phyloP scores from a whole-genome alignment of 1,140 invertebrate species.

The Drosophila littoralis region DNA sequence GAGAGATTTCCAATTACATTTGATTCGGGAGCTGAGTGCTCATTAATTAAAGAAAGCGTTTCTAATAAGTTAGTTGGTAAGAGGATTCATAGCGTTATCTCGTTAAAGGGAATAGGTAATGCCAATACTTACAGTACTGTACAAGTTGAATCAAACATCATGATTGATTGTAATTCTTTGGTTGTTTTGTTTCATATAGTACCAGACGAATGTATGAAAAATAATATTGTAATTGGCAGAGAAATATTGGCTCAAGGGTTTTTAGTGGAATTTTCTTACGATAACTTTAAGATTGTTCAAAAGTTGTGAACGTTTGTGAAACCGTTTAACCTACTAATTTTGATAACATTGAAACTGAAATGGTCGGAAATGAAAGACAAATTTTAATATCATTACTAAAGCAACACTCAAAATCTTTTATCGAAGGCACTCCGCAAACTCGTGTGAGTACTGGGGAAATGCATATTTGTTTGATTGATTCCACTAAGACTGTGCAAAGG shows the following conservation, averaged over 20 bases:
- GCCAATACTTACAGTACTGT: not conserved
- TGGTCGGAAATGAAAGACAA: not conserved
- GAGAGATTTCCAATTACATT: no score
- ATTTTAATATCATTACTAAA: constrained; percentile 6
- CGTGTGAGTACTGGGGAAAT: not conserved
- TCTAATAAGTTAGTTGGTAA: constrained; percentile 7
- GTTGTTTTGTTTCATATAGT: not conserved
- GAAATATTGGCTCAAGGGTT: constrained; percentile 4
- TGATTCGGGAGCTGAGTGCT: no score
- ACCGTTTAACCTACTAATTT: constrained; percentile 1
- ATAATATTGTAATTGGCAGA: no score
- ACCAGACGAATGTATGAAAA: constrained; percentile 7
- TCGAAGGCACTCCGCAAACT: constrained; percentile 14
- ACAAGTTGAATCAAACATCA: constrained; percentile 7
- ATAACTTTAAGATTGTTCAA: constrained; percentile 4
- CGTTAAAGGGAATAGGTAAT: constrained; percentile 12
- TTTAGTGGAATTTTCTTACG: not conserved
- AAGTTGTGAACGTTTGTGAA: constrained; percentile 1
- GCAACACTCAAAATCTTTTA: constrained; percentile 20
- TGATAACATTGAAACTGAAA: constrained; percentile 11
- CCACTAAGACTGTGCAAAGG: no score
- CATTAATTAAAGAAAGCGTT: no score
- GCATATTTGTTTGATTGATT: no score
- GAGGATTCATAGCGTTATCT: constrained; percentile 3
- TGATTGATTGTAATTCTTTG: constrained; percentile 9